phyloP scores from a whole-genome alignment of 2,888 invertebrate species.

The Exocentrus adspersus region DNA sequence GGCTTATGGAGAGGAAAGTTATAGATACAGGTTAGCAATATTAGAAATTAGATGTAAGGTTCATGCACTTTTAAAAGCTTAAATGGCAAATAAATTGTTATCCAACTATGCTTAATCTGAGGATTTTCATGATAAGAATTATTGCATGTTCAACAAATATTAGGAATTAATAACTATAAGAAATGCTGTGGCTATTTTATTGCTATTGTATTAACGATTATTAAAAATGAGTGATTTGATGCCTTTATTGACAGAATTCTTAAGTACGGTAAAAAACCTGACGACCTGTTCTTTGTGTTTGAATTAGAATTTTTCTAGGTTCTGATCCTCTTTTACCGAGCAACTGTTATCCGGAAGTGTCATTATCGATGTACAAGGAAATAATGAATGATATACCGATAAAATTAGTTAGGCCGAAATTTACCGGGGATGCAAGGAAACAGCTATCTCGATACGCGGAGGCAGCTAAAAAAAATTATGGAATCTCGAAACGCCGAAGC shows the following conservation, averaged over 20 bases:
- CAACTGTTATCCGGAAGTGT: conserved; percentile 91
- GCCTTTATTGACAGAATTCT: too few relatives aligned
- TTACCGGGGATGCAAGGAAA: conserved; percentile 94
- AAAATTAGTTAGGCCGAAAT: conserved; percentile 93
- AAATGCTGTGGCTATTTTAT: too few relatives aligned
- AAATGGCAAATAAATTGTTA: too few relatives aligned
- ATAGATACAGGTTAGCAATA: conserved; percentile 77
- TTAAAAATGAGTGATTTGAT: too few relatives aligned
- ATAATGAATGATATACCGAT: conserved; percentile 99
- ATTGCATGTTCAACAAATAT: too few relatives aligned
- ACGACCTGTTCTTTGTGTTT: background rate
- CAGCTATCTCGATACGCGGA: conserved; percentile 88
- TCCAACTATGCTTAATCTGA: too few relatives aligned
- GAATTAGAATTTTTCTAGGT: conserved; percentile 69
- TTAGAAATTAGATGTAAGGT: too few relatives aligned
- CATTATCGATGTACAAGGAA: conserved; percentile 94
- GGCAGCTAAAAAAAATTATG: conserved; percentile 96
- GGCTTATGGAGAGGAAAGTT: conserved; percentile 96
- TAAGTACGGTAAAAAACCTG: too few relatives aligned
- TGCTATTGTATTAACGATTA: too few relatives aligned
- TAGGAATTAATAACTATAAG: too few relatives aligned
- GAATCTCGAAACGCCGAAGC: conserved; percentile 92
- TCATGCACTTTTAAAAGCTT: too few relatives aligned
- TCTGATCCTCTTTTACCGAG: conserved; percentile 92
- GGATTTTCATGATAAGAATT: too few relatives aligned